Base-by-base conservation (phyloP, 1,140 invertebrate genomes). In the Eubasilissa regina region DNA sequence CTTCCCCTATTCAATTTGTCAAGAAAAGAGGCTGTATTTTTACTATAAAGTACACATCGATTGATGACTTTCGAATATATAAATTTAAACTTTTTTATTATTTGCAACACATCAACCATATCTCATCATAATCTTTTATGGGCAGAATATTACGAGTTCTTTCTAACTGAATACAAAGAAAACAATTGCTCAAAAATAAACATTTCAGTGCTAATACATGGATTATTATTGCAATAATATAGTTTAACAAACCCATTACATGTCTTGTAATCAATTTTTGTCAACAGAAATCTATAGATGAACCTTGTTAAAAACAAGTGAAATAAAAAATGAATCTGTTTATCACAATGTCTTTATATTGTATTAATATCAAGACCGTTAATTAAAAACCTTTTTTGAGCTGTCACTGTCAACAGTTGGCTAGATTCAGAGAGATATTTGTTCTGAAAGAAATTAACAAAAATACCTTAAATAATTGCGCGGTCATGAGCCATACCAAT, bases 391-490 rank as follows among this genome's bases (percentile, higher is more conserved):
- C 45, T 15, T 66, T 58, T 21, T 58, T 58, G 55, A 58, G 55
- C 55, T 17, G 55, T 58, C 11, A 58, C 55, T 19, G 55, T 58
- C 55, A 58, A 58, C 21, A 58, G 55, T 58, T 58, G 55, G 55
- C 55, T 13, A 45, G 43, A 66, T 56, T 8, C 7, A 56, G 17
- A 56, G 17, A 56, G 53, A 56, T 62, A 25, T 25, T 25, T 15
- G 68, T 72, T 72, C 45, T 10, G 44, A 45, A 56, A 56, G n/a
- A 44, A 74, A 74, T 9, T 55, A 74, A 56, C 25, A 74, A 55
- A 55, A 21, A 70, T 70, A 70, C 66, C 66, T 74, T 74, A 55
- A 44, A 74, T 55, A 74, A 74, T 74, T 74, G 70, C 70, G 53
- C 70, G 53, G 70, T 74, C 70, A 56, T 74, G 66, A 70, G 70